Evolutionary conservation across 2,113 vertebrate genomes (phyloP).

Genomic region (Limnothrissa miodon): DNA sequence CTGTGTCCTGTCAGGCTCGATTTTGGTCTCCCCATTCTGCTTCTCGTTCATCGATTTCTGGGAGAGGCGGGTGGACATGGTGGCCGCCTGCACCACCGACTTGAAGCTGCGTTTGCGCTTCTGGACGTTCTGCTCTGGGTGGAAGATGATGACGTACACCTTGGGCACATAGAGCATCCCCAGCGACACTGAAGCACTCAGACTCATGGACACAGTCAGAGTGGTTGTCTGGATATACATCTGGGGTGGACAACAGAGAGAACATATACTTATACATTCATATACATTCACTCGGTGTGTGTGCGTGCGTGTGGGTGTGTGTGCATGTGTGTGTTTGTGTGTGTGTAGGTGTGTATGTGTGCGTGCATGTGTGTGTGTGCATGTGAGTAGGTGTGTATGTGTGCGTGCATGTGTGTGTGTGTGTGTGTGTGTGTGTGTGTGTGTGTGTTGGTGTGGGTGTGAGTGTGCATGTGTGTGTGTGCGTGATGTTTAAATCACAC

Average conservation of each 20-base stretch:
- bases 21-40: slow-evolving; percentile 75
- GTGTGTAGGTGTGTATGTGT: too few species aligned
- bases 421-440: too few species aligned
- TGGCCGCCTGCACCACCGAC: slow-evolving; percentile 66
- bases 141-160: slow-evolving; percentile 84
- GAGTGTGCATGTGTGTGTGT: too few species aligned
- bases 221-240: slow-evolving; percentile 92
- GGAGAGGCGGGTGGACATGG: slow-evolving; percentile 63
- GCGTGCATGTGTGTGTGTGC: too few species aligned
- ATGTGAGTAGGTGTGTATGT: too few species aligned
- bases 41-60: slow-evolving; percentile 67
- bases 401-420: too few species aligned
- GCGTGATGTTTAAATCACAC: background rate
- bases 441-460: too few species aligned
- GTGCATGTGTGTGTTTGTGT: too few species aligned
- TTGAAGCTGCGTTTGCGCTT: slow-evolving; percentile 87
- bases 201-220: slow-evolving; percentile 86
- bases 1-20: slow-evolving; percentile 71
- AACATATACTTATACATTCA: background rate
- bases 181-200: slow-evolving; percentile 85
- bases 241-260: slow-evolving; percentile 55
- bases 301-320: too few species aligned
- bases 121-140: slow-evolving; percentile 88
- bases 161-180: slow-evolving; percentile 91
- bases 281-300: background rate